These are phyloP conservation scores for Coelogynopora nodosa DNA, from an alignment of 2,888 invertebrate genomes.

Conservation along the genomic window DNA sequence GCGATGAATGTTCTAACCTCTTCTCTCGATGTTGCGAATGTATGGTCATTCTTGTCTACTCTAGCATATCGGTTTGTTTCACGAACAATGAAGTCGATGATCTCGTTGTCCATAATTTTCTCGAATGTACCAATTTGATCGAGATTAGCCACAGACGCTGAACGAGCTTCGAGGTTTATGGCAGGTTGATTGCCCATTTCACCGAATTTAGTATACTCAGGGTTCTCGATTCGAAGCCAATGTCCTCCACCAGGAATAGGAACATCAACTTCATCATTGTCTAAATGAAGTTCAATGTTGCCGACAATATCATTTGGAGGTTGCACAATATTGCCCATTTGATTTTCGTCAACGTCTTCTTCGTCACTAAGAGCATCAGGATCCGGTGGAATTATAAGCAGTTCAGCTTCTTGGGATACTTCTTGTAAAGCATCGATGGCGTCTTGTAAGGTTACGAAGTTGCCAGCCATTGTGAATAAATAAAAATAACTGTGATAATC, in stretches of 20 bases:
- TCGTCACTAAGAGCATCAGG: not conserved
- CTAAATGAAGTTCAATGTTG: not conserved
- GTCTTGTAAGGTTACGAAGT: not conserved
- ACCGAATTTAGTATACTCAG: not conserved
- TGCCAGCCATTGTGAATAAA: constrained; percentile 8
- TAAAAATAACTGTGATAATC: too few species aligned
- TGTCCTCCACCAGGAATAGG: not conserved
- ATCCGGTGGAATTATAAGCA: constrained; percentile 1
- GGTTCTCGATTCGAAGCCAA: constrained; percentile 4
- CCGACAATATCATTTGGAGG: constrained; percentile 4
- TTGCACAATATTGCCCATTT: constrained; percentile 15
- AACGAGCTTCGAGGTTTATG: constrained; percentile 3
- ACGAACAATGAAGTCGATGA: not conserved
- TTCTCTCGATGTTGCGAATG: constrained; percentile 19
- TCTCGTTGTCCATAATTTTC: constrained; percentile 4
- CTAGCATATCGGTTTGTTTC: not conserved
- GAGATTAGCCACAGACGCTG: not conserved
- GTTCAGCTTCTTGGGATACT: constrained; percentile 16
- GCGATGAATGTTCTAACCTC: not conserved
- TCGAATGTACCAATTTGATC: not conserved
- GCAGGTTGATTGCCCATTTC: not conserved
- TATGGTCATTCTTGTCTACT: not conserved
- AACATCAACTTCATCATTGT: not conserved
- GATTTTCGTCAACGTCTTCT: constrained; percentile 8
- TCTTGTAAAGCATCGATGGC: constrained; percentile 13